phyloP scores from a whole-genome alignment of 2,113 vertebrate species.

The Pimephales promelas region DNA sequence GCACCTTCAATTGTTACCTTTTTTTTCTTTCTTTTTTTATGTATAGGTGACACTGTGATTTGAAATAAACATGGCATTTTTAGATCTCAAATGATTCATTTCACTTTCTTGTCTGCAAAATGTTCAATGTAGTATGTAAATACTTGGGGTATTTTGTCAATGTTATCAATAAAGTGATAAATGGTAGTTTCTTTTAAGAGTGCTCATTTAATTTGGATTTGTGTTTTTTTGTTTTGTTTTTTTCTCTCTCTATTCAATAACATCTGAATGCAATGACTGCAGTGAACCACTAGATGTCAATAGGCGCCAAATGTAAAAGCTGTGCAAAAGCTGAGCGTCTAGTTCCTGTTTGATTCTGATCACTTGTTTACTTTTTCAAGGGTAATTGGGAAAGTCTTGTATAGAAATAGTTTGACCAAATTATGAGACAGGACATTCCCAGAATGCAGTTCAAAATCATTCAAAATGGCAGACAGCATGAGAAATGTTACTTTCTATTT shows the following conservation, averaged over 20 bases:
- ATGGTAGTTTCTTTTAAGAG: not conserved
- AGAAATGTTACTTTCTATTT: too few species aligned
- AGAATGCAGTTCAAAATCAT: too few species aligned
- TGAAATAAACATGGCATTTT: conserved; percentile 51
- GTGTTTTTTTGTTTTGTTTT: too few species aligned
- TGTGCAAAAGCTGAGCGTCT: not conserved
- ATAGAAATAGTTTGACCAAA: too few species aligned
- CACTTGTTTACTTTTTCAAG: too few species aligned
- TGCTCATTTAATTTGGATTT: not conserved
- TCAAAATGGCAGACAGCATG: too few species aligned
- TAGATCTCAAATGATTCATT: conserved; percentile 44
- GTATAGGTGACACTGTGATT: conserved; percentile 53
- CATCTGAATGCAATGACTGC: not conserved
- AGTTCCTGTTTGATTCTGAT: too few species aligned
- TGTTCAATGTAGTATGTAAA: conserved; percentile 17
- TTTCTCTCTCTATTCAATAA: not conserved
- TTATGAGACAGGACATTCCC: too few species aligned
- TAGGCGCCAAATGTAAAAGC: not conserved
- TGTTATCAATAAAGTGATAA: conserved; percentile 11
- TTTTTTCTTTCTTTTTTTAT: conserved; percentile 17
- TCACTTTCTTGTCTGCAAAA: conserved; percentile 17
- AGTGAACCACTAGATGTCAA: conserved; percentile 33
- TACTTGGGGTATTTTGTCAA: conserved; percentile 17
- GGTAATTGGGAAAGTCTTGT: too few species aligned
- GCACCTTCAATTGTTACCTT: not conserved